Percentiles rank a stretch among this genome's conserved stretches.
Evolutionary conservation across 2,888 invertebrate species (phyloP).

Genomic region (Cerceris rybyensis): DNA sequence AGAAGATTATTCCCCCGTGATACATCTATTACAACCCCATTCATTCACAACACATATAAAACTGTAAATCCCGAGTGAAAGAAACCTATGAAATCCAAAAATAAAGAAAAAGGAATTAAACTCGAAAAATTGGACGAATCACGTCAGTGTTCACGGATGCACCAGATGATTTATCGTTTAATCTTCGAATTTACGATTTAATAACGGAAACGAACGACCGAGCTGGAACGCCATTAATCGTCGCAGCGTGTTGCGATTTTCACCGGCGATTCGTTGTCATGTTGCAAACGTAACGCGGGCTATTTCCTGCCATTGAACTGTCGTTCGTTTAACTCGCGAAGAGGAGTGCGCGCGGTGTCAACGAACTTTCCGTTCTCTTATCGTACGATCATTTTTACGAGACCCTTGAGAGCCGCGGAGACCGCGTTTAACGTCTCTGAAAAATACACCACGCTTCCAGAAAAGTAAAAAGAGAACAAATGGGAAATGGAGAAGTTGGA

Average conservation of each 20-base stretch:
- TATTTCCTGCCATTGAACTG: conserved; percentile 22
- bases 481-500: too few relatives aligned
- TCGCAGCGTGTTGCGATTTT: conserved; percentile 7
- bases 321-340: conserved; percentile 5
- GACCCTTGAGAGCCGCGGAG: not conserved
- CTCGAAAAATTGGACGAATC: not conserved
- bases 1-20: too few relatives aligned
- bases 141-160: not conserved
- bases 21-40: too few relatives aligned
- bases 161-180: conserved; percentile 15
- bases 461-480: too few relatives aligned
- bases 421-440: not conserved
- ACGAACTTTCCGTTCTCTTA: conserved; percentile 10
- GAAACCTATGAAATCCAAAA: too few relatives aligned
- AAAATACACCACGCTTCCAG: too few relatives aligned
- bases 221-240: conserved; percentile 17
- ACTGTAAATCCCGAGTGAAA: too few relatives aligned
- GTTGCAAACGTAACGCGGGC: conserved; percentile 14
- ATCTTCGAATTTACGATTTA: conserved; percentile 22
- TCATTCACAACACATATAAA: too few relatives aligned
- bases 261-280: conserved; percentile 9
- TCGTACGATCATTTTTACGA: conserved; percentile 6
- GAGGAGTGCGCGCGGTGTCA: conserved; percentile 5
- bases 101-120: too few relatives aligned
- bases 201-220: conserved; percentile 12